Evolutionary conservation across 2,888 invertebrate genomes (phyloP), one percentile per base, ranked within the genome.

Genomic region (Nemapogon koenigi): DNA sequence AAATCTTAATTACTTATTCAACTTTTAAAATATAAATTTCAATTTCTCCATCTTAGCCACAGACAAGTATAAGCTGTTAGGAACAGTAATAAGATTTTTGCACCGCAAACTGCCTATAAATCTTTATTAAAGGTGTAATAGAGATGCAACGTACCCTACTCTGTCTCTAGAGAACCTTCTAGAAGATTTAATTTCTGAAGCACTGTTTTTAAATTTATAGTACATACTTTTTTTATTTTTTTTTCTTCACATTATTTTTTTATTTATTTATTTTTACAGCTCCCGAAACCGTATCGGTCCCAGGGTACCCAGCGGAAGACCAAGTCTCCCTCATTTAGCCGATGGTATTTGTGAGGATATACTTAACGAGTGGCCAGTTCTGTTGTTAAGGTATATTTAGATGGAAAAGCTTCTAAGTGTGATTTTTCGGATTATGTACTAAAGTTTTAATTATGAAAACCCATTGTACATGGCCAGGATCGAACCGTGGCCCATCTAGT

Each of bases 121-220:
- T 53, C 49, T 47, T 43, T 46, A 52, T 53, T 53, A 53, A 29
- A n/a, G 38, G 41, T 45, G 42, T 47, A 47, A 49, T 48, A 48
- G 43, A 45, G 46, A 46, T 40, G 40, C 39, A 43, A 44, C 30
- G 37, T 25, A 27, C 13, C 28, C 13, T 14, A 27, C 4, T 27
- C n/a, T 6, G 14, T 27, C 13, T 4, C 28, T 27, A 6, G 28
- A 27, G 28, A 13, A n/a, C n/a, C n/a, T n/a, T n/a, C n/a, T n/a
- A n/a, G n/a, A n/a, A n/a, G n/a, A n/a, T n/a, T n/a, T n/a, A n/a
- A n/a, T n/a, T n/a, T n/a, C n/a, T n/a, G n/a, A n/a, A n/a, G n/a
- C n/a, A n/a, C n/a, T n/a, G n/a, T n/a, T n/a, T n/a, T n/a, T n/a
- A n/a, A n/a, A n/a, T n/a, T n/a, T n/a, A n/a, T n/a, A 22, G 10